Percentiles rank a stretch among this genome's conserved stretches.
phyloP scores from a whole-genome alignment of 2,797 vertebrate genomes.

The Somateria mollissima region DNA sequence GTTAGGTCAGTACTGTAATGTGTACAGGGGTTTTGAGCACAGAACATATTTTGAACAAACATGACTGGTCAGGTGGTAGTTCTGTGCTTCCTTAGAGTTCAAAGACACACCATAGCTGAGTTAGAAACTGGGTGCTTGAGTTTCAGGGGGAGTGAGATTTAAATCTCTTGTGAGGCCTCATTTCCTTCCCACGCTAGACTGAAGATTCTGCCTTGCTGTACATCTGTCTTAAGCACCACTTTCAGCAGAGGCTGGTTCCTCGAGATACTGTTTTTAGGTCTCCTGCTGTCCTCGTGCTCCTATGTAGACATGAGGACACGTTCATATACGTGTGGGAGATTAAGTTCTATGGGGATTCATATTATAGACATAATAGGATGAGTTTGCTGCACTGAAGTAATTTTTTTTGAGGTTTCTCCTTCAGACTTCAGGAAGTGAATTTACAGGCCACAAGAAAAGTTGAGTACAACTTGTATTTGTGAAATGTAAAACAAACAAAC shows the following conservation, averaged over 20 bases:
- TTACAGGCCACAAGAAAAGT: not conserved
- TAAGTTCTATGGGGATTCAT: not conserved
- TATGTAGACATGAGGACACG: fast-evolving
- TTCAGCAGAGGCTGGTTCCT: not conserved
- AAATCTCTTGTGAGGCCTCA: not conserved
- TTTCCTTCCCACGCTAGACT: not conserved
- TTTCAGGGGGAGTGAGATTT: not conserved
- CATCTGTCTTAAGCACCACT: not conserved
- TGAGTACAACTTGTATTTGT: not conserved
- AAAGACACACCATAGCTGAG: fast-evolving
- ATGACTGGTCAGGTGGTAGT: fast-evolving
- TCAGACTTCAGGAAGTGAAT: not conserved
- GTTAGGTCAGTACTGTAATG: not conserved
- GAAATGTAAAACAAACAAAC: not conserved
- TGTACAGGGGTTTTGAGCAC: not conserved
- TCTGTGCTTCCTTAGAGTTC: not conserved
- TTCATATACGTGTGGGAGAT: fast-evolving
- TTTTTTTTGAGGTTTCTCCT: not conserved
- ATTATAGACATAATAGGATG: not conserved
- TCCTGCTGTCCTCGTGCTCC: not conserved
- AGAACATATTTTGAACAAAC: not conserved
- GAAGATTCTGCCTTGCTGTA: not conserved
- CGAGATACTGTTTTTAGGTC: not conserved
- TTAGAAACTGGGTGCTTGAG: not conserved
- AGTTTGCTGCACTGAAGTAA: not conserved